Conservation (phyloP, 2,797 vertebrate species). For the Anguilla anguilla region DNA sequence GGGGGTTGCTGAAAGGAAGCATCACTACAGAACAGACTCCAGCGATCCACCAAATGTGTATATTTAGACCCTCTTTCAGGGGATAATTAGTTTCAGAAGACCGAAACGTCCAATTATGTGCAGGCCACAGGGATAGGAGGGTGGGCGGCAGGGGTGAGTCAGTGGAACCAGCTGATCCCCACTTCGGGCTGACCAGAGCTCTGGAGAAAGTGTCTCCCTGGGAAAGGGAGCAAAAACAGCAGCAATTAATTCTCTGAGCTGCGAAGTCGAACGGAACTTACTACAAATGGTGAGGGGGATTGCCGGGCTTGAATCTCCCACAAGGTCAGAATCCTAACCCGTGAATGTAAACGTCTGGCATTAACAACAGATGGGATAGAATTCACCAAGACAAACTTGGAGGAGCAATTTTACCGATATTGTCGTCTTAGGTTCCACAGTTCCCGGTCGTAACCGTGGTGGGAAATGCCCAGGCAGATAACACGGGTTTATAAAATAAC, state of each 20-base stretch:
- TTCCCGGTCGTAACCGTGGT: neutral
- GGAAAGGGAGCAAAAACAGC: conserved; percentile 33
- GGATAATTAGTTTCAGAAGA: conserved; percentile 73
- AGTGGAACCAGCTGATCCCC: conserved; percentile 61
- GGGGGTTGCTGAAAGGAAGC: conserved; percentile 40
- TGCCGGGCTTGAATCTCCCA: conserved; percentile 58
- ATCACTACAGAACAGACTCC: conserved; percentile 52
- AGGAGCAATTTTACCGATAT: neutral
- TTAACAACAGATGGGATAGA: conserved; percentile 50
- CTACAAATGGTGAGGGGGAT: conserved; percentile 16
- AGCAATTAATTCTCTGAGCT: conserved; percentile 44
- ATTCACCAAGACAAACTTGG: neutral
- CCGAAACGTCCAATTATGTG: conserved; percentile 72
- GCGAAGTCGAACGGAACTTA: neutral
- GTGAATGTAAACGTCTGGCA: conserved; percentile 78
- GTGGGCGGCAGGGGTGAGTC: conserved; percentile 42
- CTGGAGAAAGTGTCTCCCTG: conserved; percentile 49
- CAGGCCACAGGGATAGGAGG: conserved; percentile 36
- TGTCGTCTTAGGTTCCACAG: neutral
- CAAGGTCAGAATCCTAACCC: conserved; percentile 62
- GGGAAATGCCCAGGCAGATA: neutral
- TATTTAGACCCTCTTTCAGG: conserved; percentile 69
- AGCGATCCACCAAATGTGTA: conserved; percentile 51
- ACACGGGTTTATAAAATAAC: neutral
- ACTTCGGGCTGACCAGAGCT: conserved; percentile 52